Percentiles rank a stretch among this genome's conserved stretches.
Conservation (phyloP, 2,797 vertebrate genomes). For the Anguilla pacifica region DNA sequence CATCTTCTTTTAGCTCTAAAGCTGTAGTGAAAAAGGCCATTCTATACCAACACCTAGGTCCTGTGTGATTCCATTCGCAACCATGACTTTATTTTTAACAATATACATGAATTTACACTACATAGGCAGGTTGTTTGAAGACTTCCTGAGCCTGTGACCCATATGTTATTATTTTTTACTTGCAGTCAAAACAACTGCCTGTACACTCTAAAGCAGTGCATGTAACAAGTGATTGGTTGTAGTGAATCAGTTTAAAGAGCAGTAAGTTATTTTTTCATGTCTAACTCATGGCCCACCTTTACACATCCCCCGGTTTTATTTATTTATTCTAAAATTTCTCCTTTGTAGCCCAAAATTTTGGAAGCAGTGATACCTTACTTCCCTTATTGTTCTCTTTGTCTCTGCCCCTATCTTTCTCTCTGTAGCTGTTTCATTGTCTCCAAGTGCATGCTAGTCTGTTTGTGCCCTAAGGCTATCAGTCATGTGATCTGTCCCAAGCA, state of each 20-base stretch:
- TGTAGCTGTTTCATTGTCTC: background rate
- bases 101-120: background rate
- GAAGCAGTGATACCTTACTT: background rate
- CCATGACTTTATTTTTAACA: background rate
- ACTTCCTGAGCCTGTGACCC: background rate
- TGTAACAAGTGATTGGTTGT: background rate
- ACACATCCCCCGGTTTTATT: background rate
- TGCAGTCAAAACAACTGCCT: no score
- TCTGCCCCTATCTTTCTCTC: background rate
- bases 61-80: background rate
- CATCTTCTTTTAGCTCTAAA: background rate
- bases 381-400: background rate
- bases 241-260: background rate
- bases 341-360: background rate
- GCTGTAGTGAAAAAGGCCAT: background rate
- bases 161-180: background rate
- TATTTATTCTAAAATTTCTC: background rate
- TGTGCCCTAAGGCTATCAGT: background rate
- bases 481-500: background rate
- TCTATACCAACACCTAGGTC: background rate
- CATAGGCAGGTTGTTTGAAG: background rate
- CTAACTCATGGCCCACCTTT: background rate
- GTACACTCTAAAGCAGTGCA: background rate
- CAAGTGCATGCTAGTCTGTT: background rate
- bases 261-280: background rate